Evolutionary conservation across 1,140 invertebrate genomes (phyloP), one percentile per base, ranked within the genome.

Genomic region (Formica selysi): DNA sequence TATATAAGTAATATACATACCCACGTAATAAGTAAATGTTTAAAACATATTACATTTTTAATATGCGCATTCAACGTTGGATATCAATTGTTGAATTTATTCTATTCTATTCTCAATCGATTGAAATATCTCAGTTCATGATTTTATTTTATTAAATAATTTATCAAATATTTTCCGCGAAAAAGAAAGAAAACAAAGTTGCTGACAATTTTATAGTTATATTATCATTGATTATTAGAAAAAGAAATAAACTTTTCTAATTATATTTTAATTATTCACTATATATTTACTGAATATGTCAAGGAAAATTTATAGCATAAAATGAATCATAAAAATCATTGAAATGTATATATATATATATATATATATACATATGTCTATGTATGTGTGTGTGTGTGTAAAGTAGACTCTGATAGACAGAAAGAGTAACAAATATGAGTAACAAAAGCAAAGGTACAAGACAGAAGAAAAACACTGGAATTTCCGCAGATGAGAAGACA

Each of bases 401-500:
- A 29, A 62, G 11, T 48, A 70, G 38, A 73, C 19, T 74, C 26
- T 36, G 26, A 48, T 57, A 38, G 48, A 70, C 32, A 67, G n/a
- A 70, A 83, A 83, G 38, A 61, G 38, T 32, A 80, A 80, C 48
- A 70, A 68, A 44, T 26, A 4, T 19, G 11, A 44, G 22, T 32
- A 32, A 44, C 54, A 44, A 32, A 73, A 48, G 38, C 19, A 29
- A 61, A 41, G 13, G 36, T 19, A 11, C 54, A 74, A 73, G 68
- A 83, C n/a, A 62, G 57, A 81, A 54, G 38, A 54, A 74, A 61
- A 83, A 83, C 38, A 32, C 29, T 3, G 36, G 48, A n/a, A 57
- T 83, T 81, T 81, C 13, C 68, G 79, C 68, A 41, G 29, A n/a
- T 29, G n/a, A 61, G 54, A 73, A 61, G 38, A 19, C 44, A 41